phyloP scores from a whole-genome alignment of 2,888 invertebrate species.

The Eupeodes luniger region DNA sequence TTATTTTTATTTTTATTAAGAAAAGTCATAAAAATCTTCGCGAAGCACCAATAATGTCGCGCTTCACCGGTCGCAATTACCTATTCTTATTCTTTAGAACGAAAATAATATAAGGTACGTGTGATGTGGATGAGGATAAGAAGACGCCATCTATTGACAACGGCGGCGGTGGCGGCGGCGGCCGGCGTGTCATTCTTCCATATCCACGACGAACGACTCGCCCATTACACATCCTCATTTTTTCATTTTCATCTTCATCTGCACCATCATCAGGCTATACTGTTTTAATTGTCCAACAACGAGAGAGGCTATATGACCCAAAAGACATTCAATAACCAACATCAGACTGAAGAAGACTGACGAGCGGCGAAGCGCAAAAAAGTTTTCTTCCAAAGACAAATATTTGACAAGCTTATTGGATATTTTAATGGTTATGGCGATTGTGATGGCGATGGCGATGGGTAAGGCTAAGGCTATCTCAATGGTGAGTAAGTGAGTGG shows the following conservation, averaged over 20 bases:
- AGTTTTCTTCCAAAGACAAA: conserved; percentile 57
- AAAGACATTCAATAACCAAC: background rate
- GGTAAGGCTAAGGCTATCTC: too few relatives aligned
- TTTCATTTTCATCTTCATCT: background rate
- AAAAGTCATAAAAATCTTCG: conserved; percentile 63
- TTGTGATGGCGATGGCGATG: too few relatives aligned
- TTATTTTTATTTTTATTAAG: conserved; percentile 63
- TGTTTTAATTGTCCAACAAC: conserved; percentile 62
- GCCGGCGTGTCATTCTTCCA: background rate
- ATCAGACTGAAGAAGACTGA: conserved; percentile 1
- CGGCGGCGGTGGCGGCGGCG: too few relatives aligned
- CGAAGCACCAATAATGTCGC: conserved; percentile 55
- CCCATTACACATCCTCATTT: background rate
- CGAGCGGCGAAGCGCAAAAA: conserved; percentile 22
- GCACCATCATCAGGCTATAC: conserved; percentile 35
- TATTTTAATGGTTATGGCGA: conserved; percentile 49
- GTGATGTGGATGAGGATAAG: conserved; percentile 13
- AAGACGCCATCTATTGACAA: background rate
- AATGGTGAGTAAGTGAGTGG: background rate
- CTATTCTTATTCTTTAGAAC: conserved; percentile 26
- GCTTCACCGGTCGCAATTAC: conserved; percentile 60
- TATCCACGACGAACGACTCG: too few relatives aligned
- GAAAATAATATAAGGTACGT: conserved; percentile 9
- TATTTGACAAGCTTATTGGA: conserved; percentile 73
- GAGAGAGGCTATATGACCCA: background rate